Evolutionary conservation across 2,888 invertebrate species (phyloP), one percentile per base, ranked within the genome.

Genomic region (Ferrisia virgata): DNA sequence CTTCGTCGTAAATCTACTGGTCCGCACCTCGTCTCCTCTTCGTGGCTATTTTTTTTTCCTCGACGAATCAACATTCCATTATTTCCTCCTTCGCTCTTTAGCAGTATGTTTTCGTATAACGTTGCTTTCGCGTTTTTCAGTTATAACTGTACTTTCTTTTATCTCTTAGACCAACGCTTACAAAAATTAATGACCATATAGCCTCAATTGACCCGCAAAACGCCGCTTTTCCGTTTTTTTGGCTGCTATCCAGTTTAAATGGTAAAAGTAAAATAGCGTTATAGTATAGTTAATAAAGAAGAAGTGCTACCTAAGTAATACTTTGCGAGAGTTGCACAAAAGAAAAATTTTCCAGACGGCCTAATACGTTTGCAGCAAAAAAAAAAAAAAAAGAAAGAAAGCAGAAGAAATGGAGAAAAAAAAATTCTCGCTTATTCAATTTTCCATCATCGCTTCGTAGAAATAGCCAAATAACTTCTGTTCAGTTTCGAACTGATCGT

Each of bases 131-230:
- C 58, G 58, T 64, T 64, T 64, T 64, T 72, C 33, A 33, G 72
- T 72, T 72, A 72, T 72, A 72, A 72, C 72, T 72, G 9, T 72
- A 72, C 72, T 72, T 72, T 72, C 72, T 72, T 72, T 72, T 72
- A 72, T 72, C 72, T 31, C 33, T 72, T 72, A 72, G 72, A 72
- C 33, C 72, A 72, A 72, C 72, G 72, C 72, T 72, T 72, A 33
- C 72, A 72, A 72, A 72, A 72, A 72, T 72, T 72, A 72, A 72
- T 72, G 72, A 72, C 72, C 72, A 72, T 72, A 72, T 72, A 72
- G 72, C 72, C 72, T 72, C 72, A 72, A 72, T 72, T 72, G 72
- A 72, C 72, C 72, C 72, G 72, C 72, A 72, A 72, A 72, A 72
- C 72, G 72, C 33, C 33, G 72, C 72, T 72, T 72, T 72, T 72